phyloP scores from a whole-genome alignment of 2,888 invertebrate species.

The Drosophila tanythrix region DNA sequence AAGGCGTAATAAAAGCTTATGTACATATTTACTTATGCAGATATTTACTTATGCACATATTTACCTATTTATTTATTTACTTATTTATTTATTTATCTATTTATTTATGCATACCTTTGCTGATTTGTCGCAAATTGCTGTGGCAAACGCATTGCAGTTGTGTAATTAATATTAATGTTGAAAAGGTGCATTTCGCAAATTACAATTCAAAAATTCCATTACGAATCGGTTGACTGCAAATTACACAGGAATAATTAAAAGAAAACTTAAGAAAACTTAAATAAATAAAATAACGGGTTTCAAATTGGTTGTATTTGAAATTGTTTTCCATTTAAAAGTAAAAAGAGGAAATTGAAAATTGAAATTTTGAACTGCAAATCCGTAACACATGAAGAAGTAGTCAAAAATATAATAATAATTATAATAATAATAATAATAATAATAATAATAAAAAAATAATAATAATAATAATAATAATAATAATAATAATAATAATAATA shows the following conservation, averaged over 20 bases:
- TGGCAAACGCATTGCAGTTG: background rate
- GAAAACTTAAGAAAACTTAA: background rate
- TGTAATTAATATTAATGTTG: background rate
- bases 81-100: background rate
- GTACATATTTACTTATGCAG: background rate
- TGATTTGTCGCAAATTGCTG: constrained; percentile 1
- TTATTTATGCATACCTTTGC: background rate
- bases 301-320: background rate
- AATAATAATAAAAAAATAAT: too few relatives aligned
- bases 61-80: background rate
- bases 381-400: too few relatives aligned
- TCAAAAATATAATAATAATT: too few relatives aligned
- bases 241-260: background rate
- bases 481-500: too few relatives aligned
- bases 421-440: too few relatives aligned
- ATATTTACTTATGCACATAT: background rate
- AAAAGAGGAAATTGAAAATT: background rate
- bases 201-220: background rate
- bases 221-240: background rate
- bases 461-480: too few relatives aligned
- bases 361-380: background rate
- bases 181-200: background rate
- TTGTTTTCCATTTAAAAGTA: background rate
- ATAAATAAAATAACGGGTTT: background rate
- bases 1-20: background rate